Evolutionary conservation across 2,888 invertebrate genomes (phyloP).

Genomic region (Caenorhabditis wallacei): DNA sequence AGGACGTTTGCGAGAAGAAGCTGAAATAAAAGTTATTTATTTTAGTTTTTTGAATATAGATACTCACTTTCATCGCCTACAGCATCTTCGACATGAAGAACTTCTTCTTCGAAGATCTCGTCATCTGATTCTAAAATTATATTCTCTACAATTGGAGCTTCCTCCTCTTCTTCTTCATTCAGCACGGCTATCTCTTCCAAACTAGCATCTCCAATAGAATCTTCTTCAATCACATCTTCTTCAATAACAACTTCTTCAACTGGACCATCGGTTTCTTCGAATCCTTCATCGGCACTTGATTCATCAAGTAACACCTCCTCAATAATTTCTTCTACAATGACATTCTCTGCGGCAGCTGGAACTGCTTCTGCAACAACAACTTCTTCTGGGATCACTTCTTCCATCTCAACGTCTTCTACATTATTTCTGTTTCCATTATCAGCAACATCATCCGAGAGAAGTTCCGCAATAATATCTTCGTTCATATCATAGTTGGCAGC

Average conservation of each 20-base stretch:
- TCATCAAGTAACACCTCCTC: background rate
- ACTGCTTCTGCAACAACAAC: background rate
- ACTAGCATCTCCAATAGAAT: background rate
- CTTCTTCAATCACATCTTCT: background rate
- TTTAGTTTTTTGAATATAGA: too few species aligned
- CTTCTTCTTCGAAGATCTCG: background rate
- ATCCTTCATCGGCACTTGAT: background rate
- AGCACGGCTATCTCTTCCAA: background rate
- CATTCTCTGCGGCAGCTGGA: background rate
- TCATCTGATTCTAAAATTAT: background rate
- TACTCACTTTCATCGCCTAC: background rate
- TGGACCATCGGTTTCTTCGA: background rate
- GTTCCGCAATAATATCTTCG: constrained; percentile 12
- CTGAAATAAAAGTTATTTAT: background rate
- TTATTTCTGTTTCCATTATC: background rate
- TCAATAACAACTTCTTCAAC: background rate
- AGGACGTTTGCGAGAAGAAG: background rate
- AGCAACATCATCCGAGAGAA: background rate
- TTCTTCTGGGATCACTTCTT: background rate
- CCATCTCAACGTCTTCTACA: background rate
- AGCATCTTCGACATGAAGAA: background rate
- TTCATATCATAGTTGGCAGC: background rate
- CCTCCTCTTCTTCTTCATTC: background rate
- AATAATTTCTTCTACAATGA: background rate
- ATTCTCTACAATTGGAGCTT: background rate